Conservation (phyloP, 2,797 vertebrate genomes). For the Micromesistius poutassou region DNA sequence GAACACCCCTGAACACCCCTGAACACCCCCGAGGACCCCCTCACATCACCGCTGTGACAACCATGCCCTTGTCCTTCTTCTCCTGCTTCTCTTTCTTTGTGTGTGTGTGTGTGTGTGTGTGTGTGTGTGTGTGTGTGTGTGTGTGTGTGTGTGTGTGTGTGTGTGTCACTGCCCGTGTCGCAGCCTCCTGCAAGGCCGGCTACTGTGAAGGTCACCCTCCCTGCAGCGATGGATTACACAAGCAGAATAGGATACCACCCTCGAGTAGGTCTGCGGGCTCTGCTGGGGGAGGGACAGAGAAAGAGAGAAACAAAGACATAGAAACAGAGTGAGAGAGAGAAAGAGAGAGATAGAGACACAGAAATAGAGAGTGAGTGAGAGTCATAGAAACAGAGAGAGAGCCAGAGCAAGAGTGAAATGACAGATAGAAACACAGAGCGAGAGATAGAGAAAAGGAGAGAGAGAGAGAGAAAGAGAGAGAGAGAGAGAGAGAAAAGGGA, state of each 20-base stretch:
- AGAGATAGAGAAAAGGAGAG: too few relatives aligned
- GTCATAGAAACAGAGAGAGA: too few relatives aligned
- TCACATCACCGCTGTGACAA: too few relatives aligned
- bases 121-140: background rate
- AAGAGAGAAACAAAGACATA: background rate
- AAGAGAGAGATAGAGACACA: background rate
- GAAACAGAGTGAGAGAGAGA: too few relatives aligned
- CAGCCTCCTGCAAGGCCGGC: slow-evolving; percentile 59
- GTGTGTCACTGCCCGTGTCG: slow-evolving; percentile 34
- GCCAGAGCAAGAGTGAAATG: too few relatives aligned
- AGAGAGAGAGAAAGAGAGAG: too few relatives aligned
- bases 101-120: background rate
- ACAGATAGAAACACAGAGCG: too few relatives aligned
- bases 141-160: slow-evolving; percentile 5
- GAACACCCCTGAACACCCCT: too few relatives aligned
- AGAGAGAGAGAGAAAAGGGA: too few relatives aligned
- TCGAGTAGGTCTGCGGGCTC: slow-evolving; percentile 59
- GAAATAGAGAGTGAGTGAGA: background rate
- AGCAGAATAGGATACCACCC: slow-evolving; percentile 75
- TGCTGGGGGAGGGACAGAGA: slow-evolving; percentile 29
- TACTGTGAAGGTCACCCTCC: slow-evolving; percentile 78
- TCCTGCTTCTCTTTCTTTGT: background rate
- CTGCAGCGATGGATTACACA: slow-evolving; percentile 77
- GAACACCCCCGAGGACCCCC: too few relatives aligned
- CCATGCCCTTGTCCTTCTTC: background rate